Evolutionary conservation across 2,797 vertebrate genomes (phyloP), one percentile per base, ranked within the genome.

Genomic region (Neoniphon sammara): DNA sequence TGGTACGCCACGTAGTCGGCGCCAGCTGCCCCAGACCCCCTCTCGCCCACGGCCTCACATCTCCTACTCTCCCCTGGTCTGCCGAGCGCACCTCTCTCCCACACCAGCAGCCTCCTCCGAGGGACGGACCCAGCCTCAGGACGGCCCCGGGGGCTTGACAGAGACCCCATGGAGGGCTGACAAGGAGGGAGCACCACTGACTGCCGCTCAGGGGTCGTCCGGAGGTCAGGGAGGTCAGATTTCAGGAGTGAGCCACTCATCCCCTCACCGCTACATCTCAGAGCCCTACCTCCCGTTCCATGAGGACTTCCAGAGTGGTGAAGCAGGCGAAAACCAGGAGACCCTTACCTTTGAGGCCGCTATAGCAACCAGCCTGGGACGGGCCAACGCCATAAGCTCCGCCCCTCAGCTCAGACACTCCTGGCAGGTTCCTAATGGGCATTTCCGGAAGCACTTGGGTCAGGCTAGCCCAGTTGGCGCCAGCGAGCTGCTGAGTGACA

Each of bases 361-460:
- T 4, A 93, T 98, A 66, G 97, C 96, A 31, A 96, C 96, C 76
- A 98, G 96, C 89, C 90, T 97, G 50, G 97, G 97, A 66, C 95
- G 96, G 25, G 95, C 95, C 90, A 97, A 97, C 67, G 96, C 96
- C 78, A 97, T 98, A 44, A 96, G 95, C 89, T 96, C 96, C 0
- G 97, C 97, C 31, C 96, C 97, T 0, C 96, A 97, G 57, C 94
- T 97, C 86, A 95, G 97, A 86, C 97, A 98, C 91, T 94, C 95
- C 81, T 99, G 97, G 97, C 97, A 98, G 90, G 95, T 98, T 92
- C 98, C 97, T n/a, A 99, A 98, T 0, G 97, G 97, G 57, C 97
- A 98, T 90, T 98, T 98, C 82, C 94, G 93, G 53, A 95, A 97
- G 89, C 93, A 96, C 81, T 88, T 96, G 85, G 93, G 92, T 49